phyloP scores from a whole-genome alignment of 2,113 vertebrate species.

The Hemibagrus wyckioides region DNA sequence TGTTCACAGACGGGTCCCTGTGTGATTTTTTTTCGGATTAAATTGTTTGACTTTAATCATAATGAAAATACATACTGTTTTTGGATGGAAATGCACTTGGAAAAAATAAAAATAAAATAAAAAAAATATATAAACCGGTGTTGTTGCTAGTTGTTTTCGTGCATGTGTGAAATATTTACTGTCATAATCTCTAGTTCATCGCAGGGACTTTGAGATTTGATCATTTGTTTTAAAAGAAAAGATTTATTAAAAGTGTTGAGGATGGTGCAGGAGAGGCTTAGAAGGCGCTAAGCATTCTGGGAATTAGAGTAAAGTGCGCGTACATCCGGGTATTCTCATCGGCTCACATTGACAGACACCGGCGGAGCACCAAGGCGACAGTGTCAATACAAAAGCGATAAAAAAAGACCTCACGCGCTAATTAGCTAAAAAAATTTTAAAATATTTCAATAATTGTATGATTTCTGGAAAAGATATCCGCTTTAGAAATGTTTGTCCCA shows the following conservation, averaged over 20 bases:
- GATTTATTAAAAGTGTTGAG: background rate
- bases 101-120: background rate
- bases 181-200: background rate
- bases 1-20: conserved; percentile 83
- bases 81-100: background rate
- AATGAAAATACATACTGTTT: background rate
- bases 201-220: background rate
- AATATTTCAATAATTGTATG: background rate
- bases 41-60: background rate
- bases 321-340: conserved; percentile 41
- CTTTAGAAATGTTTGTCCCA: too few species aligned
- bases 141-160: background rate
- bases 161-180: background rate
- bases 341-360: conserved; percentile 34
- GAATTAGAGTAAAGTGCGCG: background rate
- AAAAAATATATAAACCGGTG: background rate
- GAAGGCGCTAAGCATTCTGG: background rate
- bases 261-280: background rate
- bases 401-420: background rate
- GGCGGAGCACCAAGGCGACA: conserved; percentile 41
- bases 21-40: conserved; percentile 45
- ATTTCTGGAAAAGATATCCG: background rate
- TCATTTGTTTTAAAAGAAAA: background rate
- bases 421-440: background rate
- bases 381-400: conserved; percentile 46